Conservation (phyloP, 2,797 vertebrate species). For the Bovichtus diacanthus region DNA sequence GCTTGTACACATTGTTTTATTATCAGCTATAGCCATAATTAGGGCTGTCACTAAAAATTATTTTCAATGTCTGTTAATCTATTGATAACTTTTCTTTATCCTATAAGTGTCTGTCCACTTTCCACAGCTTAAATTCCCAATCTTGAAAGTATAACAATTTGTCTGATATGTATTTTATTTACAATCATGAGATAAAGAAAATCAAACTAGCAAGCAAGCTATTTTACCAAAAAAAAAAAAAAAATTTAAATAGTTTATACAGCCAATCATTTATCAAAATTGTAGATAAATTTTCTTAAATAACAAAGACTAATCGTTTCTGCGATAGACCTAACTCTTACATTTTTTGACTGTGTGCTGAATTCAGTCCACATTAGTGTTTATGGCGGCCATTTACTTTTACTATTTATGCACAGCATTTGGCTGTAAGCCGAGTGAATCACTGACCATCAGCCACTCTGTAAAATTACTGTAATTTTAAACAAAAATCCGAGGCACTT, state of each 20-base stretch:
- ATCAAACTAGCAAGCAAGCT: too few species aligned
- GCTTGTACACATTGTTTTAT: background rate
- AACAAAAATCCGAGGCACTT: conserved; percentile 21
- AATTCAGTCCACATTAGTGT: background rate
- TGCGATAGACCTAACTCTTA: background rate
- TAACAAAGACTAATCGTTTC: background rate
- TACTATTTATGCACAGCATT: background rate
- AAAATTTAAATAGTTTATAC: too few species aligned
- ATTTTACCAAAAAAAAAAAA: too few species aligned
- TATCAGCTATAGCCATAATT: background rate
- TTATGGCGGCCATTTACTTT: background rate
- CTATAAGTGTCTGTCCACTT: background rate
- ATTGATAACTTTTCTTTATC: background rate
- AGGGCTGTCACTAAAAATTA: too few species aligned
- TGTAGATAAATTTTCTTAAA: background rate
- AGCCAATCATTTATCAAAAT: background rate
- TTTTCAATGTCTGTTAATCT: background rate
- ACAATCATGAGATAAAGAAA: too few species aligned
- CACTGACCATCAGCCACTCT: conserved; percentile 13
- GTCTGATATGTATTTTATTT: too few species aligned
- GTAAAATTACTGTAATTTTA: conserved; percentile 5
- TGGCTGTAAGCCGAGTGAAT: conserved; percentile 2
- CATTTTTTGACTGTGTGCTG: background rate
- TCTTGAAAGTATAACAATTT: too few species aligned
- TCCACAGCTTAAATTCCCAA: background rate